Conservation (phyloP, 1,140 invertebrate species). For the Cherax quadricarinatus region DNA sequence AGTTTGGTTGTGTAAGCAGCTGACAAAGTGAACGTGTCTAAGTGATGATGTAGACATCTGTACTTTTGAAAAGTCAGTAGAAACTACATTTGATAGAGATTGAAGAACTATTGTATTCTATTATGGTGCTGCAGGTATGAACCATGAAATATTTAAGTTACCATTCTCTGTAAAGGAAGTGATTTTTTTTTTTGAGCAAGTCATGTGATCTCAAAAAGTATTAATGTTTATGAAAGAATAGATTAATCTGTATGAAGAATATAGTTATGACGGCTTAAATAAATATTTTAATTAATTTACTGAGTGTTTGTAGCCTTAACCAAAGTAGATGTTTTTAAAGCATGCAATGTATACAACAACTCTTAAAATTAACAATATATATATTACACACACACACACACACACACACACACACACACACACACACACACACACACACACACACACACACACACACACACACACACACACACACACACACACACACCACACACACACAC, state of each 20-base stretch:
- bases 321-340: not conserved
- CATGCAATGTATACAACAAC: not conserved
- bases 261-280: not conserved
- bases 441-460: too few species aligned
- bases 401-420: too few species aligned
- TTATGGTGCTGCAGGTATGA: too few species aligned
- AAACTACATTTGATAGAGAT: too few species aligned
- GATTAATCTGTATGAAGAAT: not conserved
- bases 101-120: too few species aligned
- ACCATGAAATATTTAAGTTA: not conserved
- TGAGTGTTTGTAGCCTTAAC: constrained; percentile 10
- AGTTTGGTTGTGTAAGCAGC: not conserved
- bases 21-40: not conserved
- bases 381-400: too few species aligned
- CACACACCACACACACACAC: too few species aligned
- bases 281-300: not conserved
- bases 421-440: too few species aligned
- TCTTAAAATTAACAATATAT: not conserved
- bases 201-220: constrained; percentile 20
- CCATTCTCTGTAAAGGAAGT: not conserved
- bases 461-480: too few species aligned
- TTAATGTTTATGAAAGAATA: not conserved
- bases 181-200: not conserved
- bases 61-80: too few species aligned
- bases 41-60: not conserved